A percentile compares a stretch with the other conserved stretches of the same genome.
Evolutionary conservation across 2,888 invertebrate genomes (phyloP).

Genomic region (Cerastis rubricosa): DNA sequence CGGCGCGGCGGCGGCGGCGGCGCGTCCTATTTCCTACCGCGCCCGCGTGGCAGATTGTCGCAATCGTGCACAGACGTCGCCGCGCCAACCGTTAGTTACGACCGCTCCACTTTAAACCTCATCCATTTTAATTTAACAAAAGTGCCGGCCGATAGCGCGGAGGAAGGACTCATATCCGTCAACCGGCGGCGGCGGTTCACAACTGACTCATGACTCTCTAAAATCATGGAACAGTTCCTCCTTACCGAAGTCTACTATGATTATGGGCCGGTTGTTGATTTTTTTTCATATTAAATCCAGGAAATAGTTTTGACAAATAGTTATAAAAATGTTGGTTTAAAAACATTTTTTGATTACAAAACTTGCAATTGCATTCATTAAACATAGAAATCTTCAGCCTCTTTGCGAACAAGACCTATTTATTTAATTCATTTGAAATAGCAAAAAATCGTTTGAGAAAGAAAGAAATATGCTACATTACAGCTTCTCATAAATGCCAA

Average conservation of each 20-base stretch:
- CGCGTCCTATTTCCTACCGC: conserved; percentile 81
- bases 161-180: conserved; percentile 90
- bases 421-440: too few species aligned
- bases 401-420: not conserved
- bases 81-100: conserved; percentile 88
- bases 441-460: not conserved
- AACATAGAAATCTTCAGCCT: not conserved
- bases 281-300: not conserved
- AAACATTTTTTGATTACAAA: not conserved
- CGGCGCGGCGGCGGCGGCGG: conserved; percentile 36
- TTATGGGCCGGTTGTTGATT: not conserved
- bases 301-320: not conserved
- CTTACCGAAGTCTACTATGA: conserved; percentile 40
- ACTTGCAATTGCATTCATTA: not conserved
- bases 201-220: conserved; percentile 65
- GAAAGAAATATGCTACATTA: not conserved
- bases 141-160: conserved; percentile 89
- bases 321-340: too few species aligned
- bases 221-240: conserved; percentile 60
- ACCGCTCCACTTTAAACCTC: conserved; percentile 90
- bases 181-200: conserved; percentile 74
- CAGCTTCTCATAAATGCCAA: too few species aligned
- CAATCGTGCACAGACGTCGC: conserved; percentile 82
- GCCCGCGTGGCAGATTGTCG: conserved; percentile 77
- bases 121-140: conserved; percentile 90